A percentile compares a stretch with the other conserved stretches of the same genome.
phyloP scores from a whole-genome alignment of 2,113 vertebrate species.

The Scortum barcoo region DNA sequence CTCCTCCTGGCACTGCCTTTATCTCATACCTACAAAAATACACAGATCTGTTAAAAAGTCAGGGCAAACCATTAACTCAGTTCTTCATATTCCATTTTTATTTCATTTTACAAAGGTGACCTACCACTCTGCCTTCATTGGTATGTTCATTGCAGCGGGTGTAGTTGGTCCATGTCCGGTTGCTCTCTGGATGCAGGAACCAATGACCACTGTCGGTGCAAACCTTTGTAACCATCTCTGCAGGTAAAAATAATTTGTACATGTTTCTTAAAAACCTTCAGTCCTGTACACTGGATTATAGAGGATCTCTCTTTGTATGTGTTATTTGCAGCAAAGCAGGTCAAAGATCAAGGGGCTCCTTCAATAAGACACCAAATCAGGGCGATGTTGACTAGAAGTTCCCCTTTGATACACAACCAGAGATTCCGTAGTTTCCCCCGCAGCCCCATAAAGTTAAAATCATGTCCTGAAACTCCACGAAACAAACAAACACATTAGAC shows the following conservation, averaged over 20 bases:
- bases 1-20: not conserved
- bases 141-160: constrained; percentile 91
- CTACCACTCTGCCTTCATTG: constrained; percentile 89
- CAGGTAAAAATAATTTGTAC: constrained; percentile 1
- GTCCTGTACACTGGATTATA: not conserved
- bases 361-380: not conserved
- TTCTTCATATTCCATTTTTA: not conserved
- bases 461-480: not conserved
- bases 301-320: not conserved
- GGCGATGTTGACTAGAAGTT: not conserved
- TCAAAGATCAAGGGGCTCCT: not conserved
- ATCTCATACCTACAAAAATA: not conserved
- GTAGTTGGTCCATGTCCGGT: constrained; percentile 96
- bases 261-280: not conserved
- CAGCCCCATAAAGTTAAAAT: not conserved
- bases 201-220: constrained; percentile 91
- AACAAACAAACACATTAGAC: not conserved
- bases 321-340: not conserved
- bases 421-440: not conserved
- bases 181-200: constrained; percentile 95
- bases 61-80: not conserved
- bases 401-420: not conserved
- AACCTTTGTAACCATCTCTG: constrained; percentile 96
- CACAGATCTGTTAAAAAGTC: not conserved
- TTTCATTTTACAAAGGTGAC: not conserved